Conservation (phyloP, 2,888 invertebrate genomes). For the Sceliomorpha sp. region DNA sequence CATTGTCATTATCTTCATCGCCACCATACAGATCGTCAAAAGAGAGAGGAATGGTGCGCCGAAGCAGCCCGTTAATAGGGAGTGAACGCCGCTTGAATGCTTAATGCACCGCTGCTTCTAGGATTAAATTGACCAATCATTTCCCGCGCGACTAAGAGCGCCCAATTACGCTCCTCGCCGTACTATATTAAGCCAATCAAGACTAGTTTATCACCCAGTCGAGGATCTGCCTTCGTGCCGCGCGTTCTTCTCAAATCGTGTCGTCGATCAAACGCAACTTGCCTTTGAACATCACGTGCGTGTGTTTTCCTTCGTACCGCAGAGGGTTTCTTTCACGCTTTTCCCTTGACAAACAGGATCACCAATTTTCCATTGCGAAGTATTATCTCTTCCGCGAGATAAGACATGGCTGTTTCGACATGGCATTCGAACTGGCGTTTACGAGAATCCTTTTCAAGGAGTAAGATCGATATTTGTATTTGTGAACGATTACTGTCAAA, state of each 20-base stretch:
- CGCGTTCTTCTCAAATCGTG: conserved; percentile 58
- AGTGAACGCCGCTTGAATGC: conserved; percentile 79
- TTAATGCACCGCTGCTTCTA: conserved; percentile 77
- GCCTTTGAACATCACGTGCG: conserved; percentile 24
- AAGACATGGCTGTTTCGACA: no score
- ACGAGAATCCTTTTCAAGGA: no score
- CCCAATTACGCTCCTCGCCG: conserved; percentile 83
- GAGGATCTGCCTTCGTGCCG: conserved; percentile 81
- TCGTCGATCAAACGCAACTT: conserved; percentile 16
- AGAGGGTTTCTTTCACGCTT: no score
- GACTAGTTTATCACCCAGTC: conserved; percentile 84
- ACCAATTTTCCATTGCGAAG: no score
- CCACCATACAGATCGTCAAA: conserved; percentile 38
- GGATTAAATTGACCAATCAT: conserved; percentile 80
- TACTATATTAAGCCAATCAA: conserved; percentile 86
- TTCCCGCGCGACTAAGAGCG: conserved; percentile 82
- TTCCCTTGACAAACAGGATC: no score
- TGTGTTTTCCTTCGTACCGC: no score
- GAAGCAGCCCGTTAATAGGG: conserved; percentile 75
- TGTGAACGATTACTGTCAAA: no score
- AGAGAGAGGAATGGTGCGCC: conserved; percentile 37
- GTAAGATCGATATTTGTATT: no score
- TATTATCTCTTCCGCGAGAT: no score
- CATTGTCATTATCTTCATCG: conserved; percentile 43
- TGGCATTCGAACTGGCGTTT: no score